Conservation (phyloP, 1,140 invertebrate genomes). For the Eriosoma lanigerum region DNA sequence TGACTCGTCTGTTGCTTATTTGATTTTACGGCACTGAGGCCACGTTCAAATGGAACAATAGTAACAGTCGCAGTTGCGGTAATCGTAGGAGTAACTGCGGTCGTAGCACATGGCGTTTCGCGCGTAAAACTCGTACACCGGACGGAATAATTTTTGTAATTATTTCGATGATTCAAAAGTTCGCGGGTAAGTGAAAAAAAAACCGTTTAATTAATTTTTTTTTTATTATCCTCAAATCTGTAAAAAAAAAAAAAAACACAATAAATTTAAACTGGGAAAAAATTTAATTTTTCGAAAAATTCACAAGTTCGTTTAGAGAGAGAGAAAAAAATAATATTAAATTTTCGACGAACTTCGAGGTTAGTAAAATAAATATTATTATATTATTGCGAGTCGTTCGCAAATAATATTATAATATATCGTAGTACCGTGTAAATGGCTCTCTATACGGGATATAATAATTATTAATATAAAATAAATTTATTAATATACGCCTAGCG, state of each 20-base stretch:
- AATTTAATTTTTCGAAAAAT: background rate
- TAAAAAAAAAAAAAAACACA: slow-evolving; percentile 4
- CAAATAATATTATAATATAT: background rate
- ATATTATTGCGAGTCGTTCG: too few species aligned
- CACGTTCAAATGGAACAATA: background rate
- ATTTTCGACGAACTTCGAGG: too few species aligned
- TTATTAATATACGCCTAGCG: background rate
- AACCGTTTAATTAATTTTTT: slow-evolving; percentile 2
- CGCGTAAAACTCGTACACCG: background rate
- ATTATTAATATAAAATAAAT: too few species aligned
- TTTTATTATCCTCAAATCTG: slow-evolving; percentile 5
- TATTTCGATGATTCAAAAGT: background rate
- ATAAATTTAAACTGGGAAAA: background rate
- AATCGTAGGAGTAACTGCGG: background rate
- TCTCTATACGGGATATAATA: too few species aligned
- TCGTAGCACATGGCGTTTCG: background rate
- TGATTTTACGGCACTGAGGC: too few species aligned
- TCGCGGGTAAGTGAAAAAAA: background rate
- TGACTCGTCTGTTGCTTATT: background rate
- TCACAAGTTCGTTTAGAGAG: too few species aligned
- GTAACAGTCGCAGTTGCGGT: background rate
- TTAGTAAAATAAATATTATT: too few species aligned
- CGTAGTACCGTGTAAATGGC: background rate
- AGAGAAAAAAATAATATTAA: background rate
- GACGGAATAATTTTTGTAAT: too few species aligned